A percentile compares a stretch with the other conserved stretches of the same genome.
Conservation (phyloP, 2,888 invertebrate genomes). For the Synergus japonicus region DNA sequence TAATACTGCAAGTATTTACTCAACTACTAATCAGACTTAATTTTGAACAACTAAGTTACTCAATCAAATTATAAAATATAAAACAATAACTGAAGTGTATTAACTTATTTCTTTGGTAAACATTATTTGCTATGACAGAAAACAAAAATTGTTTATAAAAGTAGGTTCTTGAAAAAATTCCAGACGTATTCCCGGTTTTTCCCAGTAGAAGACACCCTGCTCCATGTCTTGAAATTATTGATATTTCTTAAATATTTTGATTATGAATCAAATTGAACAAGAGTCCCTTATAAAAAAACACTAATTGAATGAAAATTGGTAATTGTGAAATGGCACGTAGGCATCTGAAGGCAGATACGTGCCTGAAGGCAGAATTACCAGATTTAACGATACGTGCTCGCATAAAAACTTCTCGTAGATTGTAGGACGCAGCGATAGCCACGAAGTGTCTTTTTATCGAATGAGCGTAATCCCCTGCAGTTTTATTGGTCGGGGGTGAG, state of each 20-base stretch:
- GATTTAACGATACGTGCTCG: conserved; percentile 35
- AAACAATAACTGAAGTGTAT: too few species aligned
- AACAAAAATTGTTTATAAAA: too few species aligned
- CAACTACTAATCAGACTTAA: too few species aligned
- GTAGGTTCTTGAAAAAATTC: too few species aligned
- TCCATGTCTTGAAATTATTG: neutral
- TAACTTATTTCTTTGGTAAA: too few species aligned
- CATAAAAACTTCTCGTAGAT: conserved; percentile 38
- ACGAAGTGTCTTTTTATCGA: conserved; percentile 68
- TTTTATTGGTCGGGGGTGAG: conserved; percentile 62
- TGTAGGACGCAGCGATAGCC: conserved; percentile 55
- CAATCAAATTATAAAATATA: too few species aligned
- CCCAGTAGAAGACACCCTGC: too few species aligned
- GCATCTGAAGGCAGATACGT: conserved; percentile 6
- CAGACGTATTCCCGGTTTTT: too few species aligned
- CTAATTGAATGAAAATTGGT: conserved; percentile 16
- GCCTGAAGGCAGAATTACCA: conserved; percentile 8
- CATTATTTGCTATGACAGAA: too few species aligned
- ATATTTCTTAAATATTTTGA: neutral
- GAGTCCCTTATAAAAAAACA: neutral
- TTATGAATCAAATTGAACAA: neutral
- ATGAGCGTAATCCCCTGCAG: conserved; percentile 61
- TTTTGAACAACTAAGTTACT: too few species aligned
- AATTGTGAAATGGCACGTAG: conserved; percentile 6
- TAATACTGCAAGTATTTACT: too few species aligned